phyloP scores from a whole-genome alignment of 2,888 invertebrate genomes.

The Eristalis pertinax region DNA sequence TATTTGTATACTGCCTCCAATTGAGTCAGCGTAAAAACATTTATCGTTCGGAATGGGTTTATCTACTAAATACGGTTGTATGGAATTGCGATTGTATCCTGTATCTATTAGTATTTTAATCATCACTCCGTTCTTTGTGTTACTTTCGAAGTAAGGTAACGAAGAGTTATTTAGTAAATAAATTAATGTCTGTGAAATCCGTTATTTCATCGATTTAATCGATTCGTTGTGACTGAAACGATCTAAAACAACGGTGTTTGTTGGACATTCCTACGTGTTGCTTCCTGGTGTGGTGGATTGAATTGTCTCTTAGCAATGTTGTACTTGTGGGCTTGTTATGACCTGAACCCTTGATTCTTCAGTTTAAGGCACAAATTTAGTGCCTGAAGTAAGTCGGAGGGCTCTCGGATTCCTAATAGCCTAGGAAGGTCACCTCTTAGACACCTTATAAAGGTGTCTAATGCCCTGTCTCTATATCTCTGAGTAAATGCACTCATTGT shows the following conservation, averaged over 20 bases:
- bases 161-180: too few species aligned
- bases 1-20: neutral
- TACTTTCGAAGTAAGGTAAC: too few species aligned
- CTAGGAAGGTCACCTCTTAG: too few species aligned
- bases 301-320: neutral
- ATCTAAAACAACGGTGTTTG: too few species aligned
- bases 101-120: too few species aligned
- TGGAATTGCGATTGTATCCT: neutral
- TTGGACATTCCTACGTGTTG: neutral
- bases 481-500: neutral
- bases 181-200: too few species aligned
- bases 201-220: too few species aligned
- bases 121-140: too few species aligned
- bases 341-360: neutral
- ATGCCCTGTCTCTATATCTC: constrained; percentile 29
- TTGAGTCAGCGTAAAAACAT: neutral
- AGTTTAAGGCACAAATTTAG: neutral
- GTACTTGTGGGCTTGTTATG: neutral
- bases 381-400: constrained; percentile 16
- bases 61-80: too few species aligned
- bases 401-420: too few species aligned
- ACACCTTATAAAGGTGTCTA: too few species aligned
- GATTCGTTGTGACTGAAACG: neutral
- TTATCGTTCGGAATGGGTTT: neutral
- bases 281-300: neutral